phyloP scores from a whole-genome alignment of 2,888 invertebrate species.

The Drosophila bunnanda region DNA sequence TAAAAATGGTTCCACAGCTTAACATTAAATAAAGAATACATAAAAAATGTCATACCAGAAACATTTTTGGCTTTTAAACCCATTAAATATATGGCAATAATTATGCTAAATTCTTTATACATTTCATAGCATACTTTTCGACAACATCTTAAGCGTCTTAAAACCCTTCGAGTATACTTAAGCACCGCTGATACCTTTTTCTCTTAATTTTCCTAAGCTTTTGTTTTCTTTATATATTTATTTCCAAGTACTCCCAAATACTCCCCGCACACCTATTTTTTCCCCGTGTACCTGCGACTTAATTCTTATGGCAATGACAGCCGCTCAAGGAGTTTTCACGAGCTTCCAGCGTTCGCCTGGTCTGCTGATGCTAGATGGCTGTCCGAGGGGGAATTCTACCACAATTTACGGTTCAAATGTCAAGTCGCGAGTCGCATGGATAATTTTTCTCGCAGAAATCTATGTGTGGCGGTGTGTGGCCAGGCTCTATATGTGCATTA shows the following conservation, averaged over 20 bases:
- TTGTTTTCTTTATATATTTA: neutral
- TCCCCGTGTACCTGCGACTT: slow-evolving; percentile 23
- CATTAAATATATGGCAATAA: too few relatives aligned
- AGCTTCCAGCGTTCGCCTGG: slow-evolving; percentile 2
- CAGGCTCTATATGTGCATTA: slow-evolving; percentile 48
- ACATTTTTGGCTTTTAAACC: too few relatives aligned
- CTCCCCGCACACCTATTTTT: neutral
- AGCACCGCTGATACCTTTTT: too few relatives aligned
- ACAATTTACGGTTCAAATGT: slow-evolving; percentile 15
- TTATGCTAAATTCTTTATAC: too few relatives aligned
- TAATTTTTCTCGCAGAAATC: slow-evolving; percentile 8
- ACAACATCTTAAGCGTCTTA: neutral
- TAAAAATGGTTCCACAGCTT: too few relatives aligned
- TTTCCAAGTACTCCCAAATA: neutral
- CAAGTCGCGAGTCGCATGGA: slow-evolving; percentile 9
- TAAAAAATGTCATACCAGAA: too few relatives aligned
- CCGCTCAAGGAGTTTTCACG: slow-evolving; percentile 35
- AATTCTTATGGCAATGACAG: slow-evolving; percentile 26
- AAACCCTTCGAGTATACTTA: too few relatives aligned
- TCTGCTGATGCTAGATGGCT: slow-evolving; percentile 4
- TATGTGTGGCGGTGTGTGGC: slow-evolving; percentile 7
- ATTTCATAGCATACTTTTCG: too few relatives aligned
- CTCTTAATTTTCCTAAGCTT: too few relatives aligned
- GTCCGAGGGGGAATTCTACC: slow-evolving; percentile 5
- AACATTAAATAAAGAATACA: too few relatives aligned